Evolutionary conservation across 2,888 invertebrate species (phyloP), one percentile per base, ranked within the genome.

Genomic region (Epistrophella euchroma): DNA sequence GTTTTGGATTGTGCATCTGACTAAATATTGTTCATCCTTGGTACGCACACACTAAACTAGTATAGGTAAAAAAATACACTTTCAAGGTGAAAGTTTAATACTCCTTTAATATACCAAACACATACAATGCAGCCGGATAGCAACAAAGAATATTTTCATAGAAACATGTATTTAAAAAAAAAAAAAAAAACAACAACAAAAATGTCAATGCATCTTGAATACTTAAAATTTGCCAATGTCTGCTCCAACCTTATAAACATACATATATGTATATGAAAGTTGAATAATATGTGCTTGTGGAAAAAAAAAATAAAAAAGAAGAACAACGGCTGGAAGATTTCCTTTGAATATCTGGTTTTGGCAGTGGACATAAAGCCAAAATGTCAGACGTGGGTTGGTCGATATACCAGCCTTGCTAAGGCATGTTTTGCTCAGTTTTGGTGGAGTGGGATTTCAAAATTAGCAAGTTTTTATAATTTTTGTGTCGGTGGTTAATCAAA

Each of bases 1-100:
- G n/a, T n/a, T n/a, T n/a, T n/a, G n/a, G n/a, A n/a, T n/a, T n/a
- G n/a, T 60, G 13, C 50, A 60, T 70, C 50, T 43, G 10, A 55
- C 7, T 52, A 11, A 17, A 1, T 52, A 13, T 22, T 43, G 22
- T 32, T 32, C 25, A 25, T 35, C 11, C 32, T 40, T 62, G 19
- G 4, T 17, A 19, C 19, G 32, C 11, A 25, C 28, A 17, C 11
- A 52, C 13, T 35, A n/a, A n/a, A n/a, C n/a, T n/a, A n/a, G n/a
- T n/a, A 32, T 45, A 77, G 28, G 32, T 9, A 55, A 43, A 32
- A 15, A 15, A 35, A 11, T n/a, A 56, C 32, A 62, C 35, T 45
- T 52, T 40, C 80, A 74, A 70, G 80, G 80, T 62, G 80, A 80
- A 74, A 80, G 80, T 73, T 64, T 71, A 72, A 62, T 66, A 72